phyloP scores from a whole-genome alignment of 2,888 invertebrate genomes.

The Plagodis pulveraria region DNA sequence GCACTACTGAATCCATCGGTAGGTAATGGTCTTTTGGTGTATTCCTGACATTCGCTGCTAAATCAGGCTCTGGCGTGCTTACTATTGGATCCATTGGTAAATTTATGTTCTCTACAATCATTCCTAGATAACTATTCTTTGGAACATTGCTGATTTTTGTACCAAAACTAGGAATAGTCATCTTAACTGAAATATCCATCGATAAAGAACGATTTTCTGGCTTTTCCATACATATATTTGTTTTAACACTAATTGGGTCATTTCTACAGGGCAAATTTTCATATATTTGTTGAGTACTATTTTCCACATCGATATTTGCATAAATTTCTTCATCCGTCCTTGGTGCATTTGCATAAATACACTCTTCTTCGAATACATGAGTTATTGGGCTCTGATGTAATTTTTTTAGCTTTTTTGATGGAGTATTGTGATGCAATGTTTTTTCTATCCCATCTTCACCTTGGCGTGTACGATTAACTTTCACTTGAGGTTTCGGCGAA shows the following conservation, averaged over 20 bases:
- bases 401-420: not conserved
- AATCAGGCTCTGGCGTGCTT: not conserved
- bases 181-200: not conserved
- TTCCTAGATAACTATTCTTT: too few relatives aligned
- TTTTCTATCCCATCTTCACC: constrained; percentile 2
- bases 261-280: constrained; percentile 33
- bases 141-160: too few relatives aligned
- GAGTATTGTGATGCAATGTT: not conserved
- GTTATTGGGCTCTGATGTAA: not conserved
- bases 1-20: too few relatives aligned
- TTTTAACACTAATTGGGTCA: constrained; percentile 55
- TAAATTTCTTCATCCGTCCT: constrained; percentile 2
- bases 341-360: constrained; percentile 10
- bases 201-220: not conserved
- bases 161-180: not conserved
- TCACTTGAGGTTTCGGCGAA: constrained; percentile 42
- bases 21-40: too few relatives aligned
- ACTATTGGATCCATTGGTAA: not conserved
- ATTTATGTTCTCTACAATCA: too few relatives aligned
- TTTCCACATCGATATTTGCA: constrained; percentile 1
- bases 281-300: constrained; percentile 23
- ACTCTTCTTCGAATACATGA: constrained; percentile 3
- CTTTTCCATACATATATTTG: constrained; percentile 22
- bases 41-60: too few relatives aligned
- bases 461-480: constrained; percentile 8